Conservation (phyloP, 2,113 vertebrate genomes). For the Isurus oxyrinchus region DNA sequence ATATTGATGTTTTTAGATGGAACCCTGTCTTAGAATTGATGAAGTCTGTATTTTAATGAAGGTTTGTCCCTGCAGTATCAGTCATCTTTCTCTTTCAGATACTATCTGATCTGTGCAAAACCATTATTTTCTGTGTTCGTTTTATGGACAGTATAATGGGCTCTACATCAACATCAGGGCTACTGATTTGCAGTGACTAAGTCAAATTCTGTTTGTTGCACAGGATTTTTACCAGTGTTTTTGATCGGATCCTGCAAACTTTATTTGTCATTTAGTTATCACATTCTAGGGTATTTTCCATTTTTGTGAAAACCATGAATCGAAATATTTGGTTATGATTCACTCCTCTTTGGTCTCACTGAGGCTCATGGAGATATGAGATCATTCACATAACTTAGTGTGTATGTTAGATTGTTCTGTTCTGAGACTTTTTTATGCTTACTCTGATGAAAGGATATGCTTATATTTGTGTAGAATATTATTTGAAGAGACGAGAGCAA, state of each 20-base stretch:
- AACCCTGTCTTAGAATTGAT: neutral
- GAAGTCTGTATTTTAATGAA: conserved; percentile 21
- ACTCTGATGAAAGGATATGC: conserved; percentile 7
- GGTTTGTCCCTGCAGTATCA: neutral
- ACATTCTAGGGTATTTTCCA: neutral
- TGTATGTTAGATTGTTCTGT: neutral
- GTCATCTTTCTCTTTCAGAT: conserved; percentile 15
- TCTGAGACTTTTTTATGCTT: neutral
- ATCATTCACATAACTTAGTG: neutral
- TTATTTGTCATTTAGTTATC: neutral
- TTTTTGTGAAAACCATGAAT: neutral
- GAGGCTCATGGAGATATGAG: too few relatives aligned
- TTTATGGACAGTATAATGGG: conserved; percentile 18
- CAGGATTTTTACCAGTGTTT: neutral
- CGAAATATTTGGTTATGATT: neutral
- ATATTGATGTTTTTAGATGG: neutral
- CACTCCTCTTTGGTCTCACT: neutral
- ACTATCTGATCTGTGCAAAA: conserved; percentile 1
- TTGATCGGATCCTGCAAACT: neutral
- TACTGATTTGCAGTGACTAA: neutral
- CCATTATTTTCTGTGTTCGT: neutral
- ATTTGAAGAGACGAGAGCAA: neutral
- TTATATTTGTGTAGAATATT: neutral
- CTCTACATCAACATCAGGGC: neutral
- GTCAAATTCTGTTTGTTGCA: neutral